These are phyloP conservation scores for Eonycteris spelaea DNA, from an alignment of 2,113 vertebrate genomes.

Conservation along the genomic window DNA sequence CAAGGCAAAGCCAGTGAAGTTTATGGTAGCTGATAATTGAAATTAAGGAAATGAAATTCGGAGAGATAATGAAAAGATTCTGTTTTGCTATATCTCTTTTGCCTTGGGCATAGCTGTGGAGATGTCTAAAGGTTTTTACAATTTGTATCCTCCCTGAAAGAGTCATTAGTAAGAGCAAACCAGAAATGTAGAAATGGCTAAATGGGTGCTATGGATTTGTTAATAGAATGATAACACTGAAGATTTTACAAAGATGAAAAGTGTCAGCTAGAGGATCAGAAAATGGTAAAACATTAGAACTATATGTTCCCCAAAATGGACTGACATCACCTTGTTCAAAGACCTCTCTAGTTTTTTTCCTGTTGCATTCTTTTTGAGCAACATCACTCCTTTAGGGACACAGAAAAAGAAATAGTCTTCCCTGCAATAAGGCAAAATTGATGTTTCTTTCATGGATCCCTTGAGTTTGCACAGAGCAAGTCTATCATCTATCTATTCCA, in stretches of 20 bases:
- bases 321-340: background rate
- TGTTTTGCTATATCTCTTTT: background rate
- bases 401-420: background rate
- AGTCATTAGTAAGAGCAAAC: background rate
- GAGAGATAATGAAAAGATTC: background rate
- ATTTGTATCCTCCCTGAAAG: background rate
- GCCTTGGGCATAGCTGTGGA: background rate
- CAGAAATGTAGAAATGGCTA: background rate
- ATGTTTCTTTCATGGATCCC: background rate
- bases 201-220: background rate
- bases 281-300: background rate
- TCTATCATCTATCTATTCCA: background rate
- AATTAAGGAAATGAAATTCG: slow-evolving; percentile 22
- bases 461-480: background rate
- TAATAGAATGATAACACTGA: background rate
- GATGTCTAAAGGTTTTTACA: background rate
- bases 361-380: background rate
- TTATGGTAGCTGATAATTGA: background rate
- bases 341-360: background rate
- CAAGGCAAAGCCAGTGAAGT: background rate
- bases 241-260: background rate
- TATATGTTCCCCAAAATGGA: background rate
- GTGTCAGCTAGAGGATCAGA: background rate
- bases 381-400: background rate
- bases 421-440: background rate